A percentile compares a stretch with the other conserved stretches of the same genome.
These are phyloP conservation scores for Leistus spinibarbis DNA, from an alignment of 2,888 invertebrate species.

Conservation along the genomic window DNA sequence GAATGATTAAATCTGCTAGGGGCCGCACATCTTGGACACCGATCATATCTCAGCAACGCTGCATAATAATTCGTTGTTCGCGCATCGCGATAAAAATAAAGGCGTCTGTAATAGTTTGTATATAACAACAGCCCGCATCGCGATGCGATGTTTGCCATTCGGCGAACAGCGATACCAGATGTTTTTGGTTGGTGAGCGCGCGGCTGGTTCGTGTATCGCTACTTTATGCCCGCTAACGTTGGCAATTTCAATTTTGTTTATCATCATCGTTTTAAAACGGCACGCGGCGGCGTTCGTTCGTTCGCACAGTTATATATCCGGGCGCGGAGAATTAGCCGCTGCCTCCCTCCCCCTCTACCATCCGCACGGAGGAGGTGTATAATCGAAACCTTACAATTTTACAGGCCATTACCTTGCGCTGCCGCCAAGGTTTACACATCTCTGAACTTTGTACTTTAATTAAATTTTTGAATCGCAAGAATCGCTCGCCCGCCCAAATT, in stretches of 20 bases:
- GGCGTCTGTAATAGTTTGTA: background rate
- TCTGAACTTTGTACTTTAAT: constrained; percentile 47
- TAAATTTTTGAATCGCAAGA: constrained; percentile 42
- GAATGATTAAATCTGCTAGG: constrained; percentile 46
- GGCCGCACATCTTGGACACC: constrained; percentile 12
- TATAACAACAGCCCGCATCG: background rate
- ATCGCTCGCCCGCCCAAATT: background rate
- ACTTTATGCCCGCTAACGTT: constrained; percentile 32
- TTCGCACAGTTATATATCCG: constrained; percentile 41
- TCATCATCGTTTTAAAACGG: constrained; percentile 42
- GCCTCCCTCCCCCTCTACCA: background rate
- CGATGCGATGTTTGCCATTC: background rate
- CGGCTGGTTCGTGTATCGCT: constrained; percentile 39
- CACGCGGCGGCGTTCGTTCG: constrained; percentile 36
- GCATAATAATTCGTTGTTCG: background rate
- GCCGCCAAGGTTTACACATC: constrained; percentile 44
- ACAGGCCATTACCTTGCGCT: constrained; percentile 48
- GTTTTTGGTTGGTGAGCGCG: background rate
- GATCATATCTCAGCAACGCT: constrained; percentile 20
- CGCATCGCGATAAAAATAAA: constrained; percentile 7
- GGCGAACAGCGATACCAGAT: background rate
- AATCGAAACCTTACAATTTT: constrained; percentile 51
- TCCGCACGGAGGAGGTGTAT: constrained; percentile 39
- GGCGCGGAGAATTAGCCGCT: constrained; percentile 41
- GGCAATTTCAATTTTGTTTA: constrained; percentile 44